phyloP scores from a whole-genome alignment of 2,113 vertebrate species.

The Sakesphorus luctuosus region DNA sequence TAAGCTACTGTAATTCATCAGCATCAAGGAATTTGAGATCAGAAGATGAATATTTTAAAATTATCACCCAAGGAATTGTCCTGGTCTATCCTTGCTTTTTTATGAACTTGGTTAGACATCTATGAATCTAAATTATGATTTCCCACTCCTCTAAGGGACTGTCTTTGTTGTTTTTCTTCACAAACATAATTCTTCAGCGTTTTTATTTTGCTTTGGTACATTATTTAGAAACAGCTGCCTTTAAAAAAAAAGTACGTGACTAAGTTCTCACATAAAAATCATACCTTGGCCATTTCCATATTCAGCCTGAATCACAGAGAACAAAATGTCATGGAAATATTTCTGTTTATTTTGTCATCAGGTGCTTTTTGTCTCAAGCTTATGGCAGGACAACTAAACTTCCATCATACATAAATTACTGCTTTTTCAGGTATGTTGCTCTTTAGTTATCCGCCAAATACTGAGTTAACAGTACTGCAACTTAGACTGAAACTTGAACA shows the following conservation, averaged over 20 bases:
- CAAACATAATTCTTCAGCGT: background rate
- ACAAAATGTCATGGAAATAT: background rate
- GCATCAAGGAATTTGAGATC: background rate
- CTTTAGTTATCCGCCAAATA: too few species aligned
- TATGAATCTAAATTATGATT: background rate
- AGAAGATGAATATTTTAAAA: background rate
- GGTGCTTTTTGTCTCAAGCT: background rate
- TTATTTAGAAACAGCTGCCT: background rate
- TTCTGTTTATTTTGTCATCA: background rate
- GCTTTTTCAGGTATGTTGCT: background rate
- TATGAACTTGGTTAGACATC: background rate
- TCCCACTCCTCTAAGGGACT: background rate
- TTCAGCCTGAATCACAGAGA: background rate
- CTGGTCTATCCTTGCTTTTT: background rate
- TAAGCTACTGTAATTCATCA: background rate
- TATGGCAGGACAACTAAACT: background rate
- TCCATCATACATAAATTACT: background rate
- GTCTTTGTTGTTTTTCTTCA: background rate
- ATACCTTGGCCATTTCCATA: background rate
- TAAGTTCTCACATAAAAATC: background rate
- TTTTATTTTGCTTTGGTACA: background rate
- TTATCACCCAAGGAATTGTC: background rate
- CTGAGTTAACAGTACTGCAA: accelerated
- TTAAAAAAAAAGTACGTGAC: background rate
- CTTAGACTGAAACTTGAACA: background rate